Evolutionary conservation across 2,888 invertebrate genomes (phyloP).

Genomic region (Apotomis capreana): DNA sequence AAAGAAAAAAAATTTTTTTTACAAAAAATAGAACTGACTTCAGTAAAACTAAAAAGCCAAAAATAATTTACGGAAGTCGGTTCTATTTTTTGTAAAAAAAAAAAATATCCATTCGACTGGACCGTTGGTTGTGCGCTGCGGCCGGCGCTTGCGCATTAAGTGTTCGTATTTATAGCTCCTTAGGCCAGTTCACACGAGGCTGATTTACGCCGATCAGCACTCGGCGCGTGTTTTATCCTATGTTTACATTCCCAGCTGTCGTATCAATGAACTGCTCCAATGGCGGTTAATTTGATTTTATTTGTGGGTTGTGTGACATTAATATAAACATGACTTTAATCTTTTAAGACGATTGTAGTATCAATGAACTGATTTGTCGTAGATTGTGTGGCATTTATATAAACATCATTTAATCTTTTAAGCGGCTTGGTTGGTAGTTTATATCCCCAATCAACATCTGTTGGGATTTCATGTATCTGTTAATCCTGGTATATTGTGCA

Average conservation of each 20-base stretch:
- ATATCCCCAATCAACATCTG: too few relatives aligned
- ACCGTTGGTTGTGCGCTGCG: constrained; percentile 28
- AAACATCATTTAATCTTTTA: background rate
- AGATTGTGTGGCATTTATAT: background rate
- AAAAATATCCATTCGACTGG: too few relatives aligned
- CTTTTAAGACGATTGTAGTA: background rate
- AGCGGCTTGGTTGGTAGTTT: too few relatives aligned
- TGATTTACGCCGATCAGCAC: constrained; percentile 33
- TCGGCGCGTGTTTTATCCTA: constrained; percentile 14
- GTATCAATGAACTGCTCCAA: constrained; percentile 32
- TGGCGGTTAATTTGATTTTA: background rate
- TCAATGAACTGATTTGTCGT: constrained; percentile 22
- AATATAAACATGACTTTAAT: background rate
- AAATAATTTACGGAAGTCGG: too few relatives aligned
- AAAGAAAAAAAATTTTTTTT: too few relatives aligned
- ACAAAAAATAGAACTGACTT: too few relatives aligned
- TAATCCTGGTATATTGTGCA: too few relatives aligned
- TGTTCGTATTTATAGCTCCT: constrained; percentile 32
- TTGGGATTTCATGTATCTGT: too few relatives aligned
- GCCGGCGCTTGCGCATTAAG: constrained; percentile 36
- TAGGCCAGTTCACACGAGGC: constrained; percentile 37
- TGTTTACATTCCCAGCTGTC: constrained; percentile 33
- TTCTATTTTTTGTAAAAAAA: too few relatives aligned
- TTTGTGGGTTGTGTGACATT: background rate
- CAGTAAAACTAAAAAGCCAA: too few relatives aligned